Percentiles rank a stretch among this genome's conserved stretches.
phyloP scores from a whole-genome alignment of 1,140 invertebrate genomes.

The Drosophila sucinea region DNA sequence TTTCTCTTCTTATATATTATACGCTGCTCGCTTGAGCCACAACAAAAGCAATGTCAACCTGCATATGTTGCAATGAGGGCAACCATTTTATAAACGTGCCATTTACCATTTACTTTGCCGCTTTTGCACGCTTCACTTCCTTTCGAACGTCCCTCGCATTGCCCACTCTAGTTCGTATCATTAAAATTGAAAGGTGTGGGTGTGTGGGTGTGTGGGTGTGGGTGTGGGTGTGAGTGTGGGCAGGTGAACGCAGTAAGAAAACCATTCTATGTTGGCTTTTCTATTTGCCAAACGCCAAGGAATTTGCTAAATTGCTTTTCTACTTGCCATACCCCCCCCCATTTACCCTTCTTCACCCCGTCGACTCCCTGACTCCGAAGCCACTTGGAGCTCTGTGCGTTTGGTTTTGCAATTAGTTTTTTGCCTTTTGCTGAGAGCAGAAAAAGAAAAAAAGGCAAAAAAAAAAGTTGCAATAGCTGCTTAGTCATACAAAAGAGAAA shows the following conservation, averaged over 20 bases:
- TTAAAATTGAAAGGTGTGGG: slow-evolving; percentile 76
- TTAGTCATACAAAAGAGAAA: slow-evolving; percentile 45
- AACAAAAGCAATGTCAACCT: background rate
- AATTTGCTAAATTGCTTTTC: slow-evolving; percentile 81
- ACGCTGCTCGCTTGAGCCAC: slow-evolving; percentile 6
- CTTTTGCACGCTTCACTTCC: slow-evolving; percentile 44
- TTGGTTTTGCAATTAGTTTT: slow-evolving; percentile 80
- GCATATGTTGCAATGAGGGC: slow-evolving; percentile 39
- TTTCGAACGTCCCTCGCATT: slow-evolving; percentile 23
- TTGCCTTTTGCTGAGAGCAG: slow-evolving; percentile 49
- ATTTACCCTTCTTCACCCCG: slow-evolving; percentile 19
- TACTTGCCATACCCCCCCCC: slow-evolving; percentile 36
- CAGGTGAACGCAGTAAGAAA: slow-evolving; percentile 22
- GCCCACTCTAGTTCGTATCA: slow-evolving; percentile 56
- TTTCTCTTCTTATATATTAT: background rate
- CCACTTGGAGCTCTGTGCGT: slow-evolving; percentile 59
- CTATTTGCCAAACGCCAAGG: slow-evolving; percentile 77
- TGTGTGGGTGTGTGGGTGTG: background rate
- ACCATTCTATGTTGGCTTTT: slow-evolving; percentile 62
- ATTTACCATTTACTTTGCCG: slow-evolving; percentile 51
- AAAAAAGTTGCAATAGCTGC: slow-evolving; percentile 71
- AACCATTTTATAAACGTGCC: slow-evolving; percentile 67
- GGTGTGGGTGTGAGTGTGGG: slow-evolving; percentile 37
- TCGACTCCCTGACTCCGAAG: slow-evolving; percentile 16
- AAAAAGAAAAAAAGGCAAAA: background rate